Evolutionary conservation across 2,797 vertebrate species (phyloP), one percentile per base, ranked within the genome.

Genomic region (Anniella stebbinsi): DNA sequence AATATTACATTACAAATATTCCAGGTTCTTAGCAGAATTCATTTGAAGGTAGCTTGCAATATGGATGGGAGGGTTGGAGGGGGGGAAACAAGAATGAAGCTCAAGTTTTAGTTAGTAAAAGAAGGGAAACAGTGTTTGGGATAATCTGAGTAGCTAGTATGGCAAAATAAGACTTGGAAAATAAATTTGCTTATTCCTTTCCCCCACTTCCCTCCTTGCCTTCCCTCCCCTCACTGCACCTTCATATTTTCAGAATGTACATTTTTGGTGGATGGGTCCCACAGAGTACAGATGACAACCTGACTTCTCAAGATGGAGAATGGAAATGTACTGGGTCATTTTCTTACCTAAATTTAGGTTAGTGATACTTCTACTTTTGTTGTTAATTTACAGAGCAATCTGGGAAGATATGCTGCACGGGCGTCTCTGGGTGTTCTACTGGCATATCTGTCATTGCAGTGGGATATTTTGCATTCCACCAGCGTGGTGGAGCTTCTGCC

Each of bases 201-300:
- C 92, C 94, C 92, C 90, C 84, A 89, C 57, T 77, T 85, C 77
- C 84, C 69, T 91, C 93, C 13, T 6, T 33, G 4, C 78, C 76
- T 84, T 94, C 28, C 93, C 89, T 82, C 92, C 33, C 33, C 54
- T n/a, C 12, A 2, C 45, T 28, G 30, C 57, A 28, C 63, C 25
- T 77, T 92, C 90, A 0, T 94, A 41, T 96, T 94, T 88, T 95
- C 93, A 99, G 99, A 98, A 99, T 99, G 98, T 99, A 98, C 96
- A 95, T 99, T 92, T 99, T 99, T 96, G 99, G 99, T 87, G 99
- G 99, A 93, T 99, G 99, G 99, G 97, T 99, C 95, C 98, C 98
- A 86, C 97, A 98, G 88, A 96, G 97, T 81, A 97, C 97, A 88
- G 95, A 97, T 33, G 98, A 97, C 92, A 96, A 96, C 78, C 93